phyloP scores from a whole-genome alignment of 2,888 invertebrate genomes.

The Crossocerus cetratus region DNA sequence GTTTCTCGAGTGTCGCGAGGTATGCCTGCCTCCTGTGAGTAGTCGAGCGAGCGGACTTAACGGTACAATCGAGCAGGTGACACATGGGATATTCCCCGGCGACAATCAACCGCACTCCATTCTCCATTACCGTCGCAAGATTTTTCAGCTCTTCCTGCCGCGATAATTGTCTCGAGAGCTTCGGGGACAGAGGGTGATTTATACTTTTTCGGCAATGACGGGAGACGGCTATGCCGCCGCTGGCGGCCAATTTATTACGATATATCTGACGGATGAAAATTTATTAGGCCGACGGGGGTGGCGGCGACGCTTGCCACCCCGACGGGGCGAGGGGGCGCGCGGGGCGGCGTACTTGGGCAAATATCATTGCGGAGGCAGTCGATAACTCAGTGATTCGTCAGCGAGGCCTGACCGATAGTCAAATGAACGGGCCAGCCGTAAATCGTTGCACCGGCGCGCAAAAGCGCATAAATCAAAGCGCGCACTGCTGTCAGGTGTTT shows the following conservation, averaged over 20 bases:
- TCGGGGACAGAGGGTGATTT: neutral
- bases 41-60: neutral
- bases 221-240: slow-evolving; percentile 11
- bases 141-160: too few species aligned
- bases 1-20: slow-evolving; percentile 13
- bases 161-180: neutral
- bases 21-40: too few species aligned
- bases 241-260: slow-evolving; percentile 30
- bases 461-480: slow-evolving; percentile 54
- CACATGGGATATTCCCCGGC: too few species aligned
- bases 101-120: too few species aligned
- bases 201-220: neutral
- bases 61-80: neutral
- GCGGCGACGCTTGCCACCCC: slow-evolving; percentile 20
- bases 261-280: slow-evolving; percentile 29
- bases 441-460: slow-evolving; percentile 54
- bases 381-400: slow-evolving; percentile 59
- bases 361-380: slow-evolving; percentile 55
- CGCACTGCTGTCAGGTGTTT: slow-evolving; percentile 50
- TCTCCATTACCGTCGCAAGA: too few species aligned
- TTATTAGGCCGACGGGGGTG: slow-evolving; percentile 27
- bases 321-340: neutral
- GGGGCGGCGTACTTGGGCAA: slow-evolving; percentile 52
- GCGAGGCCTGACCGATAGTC: slow-evolving; percentile 55
- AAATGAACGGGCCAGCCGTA: slow-evolving; percentile 53